Evolutionary conservation across 2,888 invertebrate genomes (phyloP), one percentile per base, ranked within the genome.

Genomic region (Eupithecia insigniata): DNA sequence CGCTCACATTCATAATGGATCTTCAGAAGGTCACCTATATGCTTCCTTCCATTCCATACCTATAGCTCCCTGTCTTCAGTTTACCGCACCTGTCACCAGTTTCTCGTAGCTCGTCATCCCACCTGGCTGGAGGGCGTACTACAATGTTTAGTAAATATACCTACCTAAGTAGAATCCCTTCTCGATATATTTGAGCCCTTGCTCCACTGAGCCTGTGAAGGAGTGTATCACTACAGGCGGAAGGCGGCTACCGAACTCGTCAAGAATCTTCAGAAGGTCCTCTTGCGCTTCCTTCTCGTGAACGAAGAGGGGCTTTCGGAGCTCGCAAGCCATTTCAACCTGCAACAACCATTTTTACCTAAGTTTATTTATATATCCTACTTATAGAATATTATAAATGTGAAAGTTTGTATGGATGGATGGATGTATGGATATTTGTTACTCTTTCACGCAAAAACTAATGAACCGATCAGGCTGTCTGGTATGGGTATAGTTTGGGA

Each of bases 1-100:
- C n/a, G n/a, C n/a, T n/a, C n/a, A n/a, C n/a, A n/a, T n/a, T n/a
- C n/a, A n/a, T n/a, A n/a, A n/a, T n/a, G n/a, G 73, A 98, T 97
- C 85, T 96, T 95, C 79, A 98, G 92, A 82, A 98, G 95, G 89
- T 98, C 98, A 28, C 96, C 95, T 84, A n/a, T 98, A 97, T 22
- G 99, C 98, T 81, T 98, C 98, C 88, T 98, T 96, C 91, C 99
- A 36, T n/a, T n/a, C n/a, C n/a, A n/a, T n/a, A n/a, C n/a, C n/a
- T n/a, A n/a, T 14, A 36, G 36, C 36, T 36, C 43, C 43, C 39
- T 6, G 18, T 43, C 18, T 6, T 43, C 43, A 43, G 43, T 6
- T 43, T 6, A 6, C 18, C 43, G 18, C 43, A 18, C 18, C 43
- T 1, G 18, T 18, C 18, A 43, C 18, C 46, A 46, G n/a, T n/a